phyloP scores from a whole-genome alignment of 2,113 vertebrate species.

The Nycticebus coucang region DNA sequence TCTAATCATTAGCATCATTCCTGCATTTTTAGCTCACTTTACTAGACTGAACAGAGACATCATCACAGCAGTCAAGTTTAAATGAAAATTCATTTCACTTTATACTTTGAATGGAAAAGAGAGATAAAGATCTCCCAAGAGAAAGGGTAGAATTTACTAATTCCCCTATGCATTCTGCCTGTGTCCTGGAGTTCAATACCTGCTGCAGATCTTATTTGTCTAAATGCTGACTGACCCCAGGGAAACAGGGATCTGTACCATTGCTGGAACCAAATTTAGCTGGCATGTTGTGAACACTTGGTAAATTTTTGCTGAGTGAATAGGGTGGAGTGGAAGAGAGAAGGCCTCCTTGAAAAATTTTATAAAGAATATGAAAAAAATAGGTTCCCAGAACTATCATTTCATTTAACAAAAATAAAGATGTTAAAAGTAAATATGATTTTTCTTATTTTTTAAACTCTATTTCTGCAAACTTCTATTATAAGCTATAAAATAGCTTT shows the following conservation, averaged over 20 bases:
- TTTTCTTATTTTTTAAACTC: slow-evolving; percentile 42
- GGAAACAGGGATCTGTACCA: too few relatives aligned
- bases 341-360: background rate
- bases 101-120: background rate
- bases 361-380: slow-evolving; percentile 19
- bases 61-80: slow-evolving; percentile 27
- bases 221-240: accelerated
- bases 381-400: background rate
- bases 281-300: accelerated
- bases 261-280: too few relatives aligned
- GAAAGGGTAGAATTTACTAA: background rate
- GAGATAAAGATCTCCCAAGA: background rate
- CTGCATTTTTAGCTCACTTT: background rate
- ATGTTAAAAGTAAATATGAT: background rate
- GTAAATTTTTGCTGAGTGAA: background rate
- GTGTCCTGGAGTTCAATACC: accelerated
- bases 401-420: slow-evolving; percentile 50
- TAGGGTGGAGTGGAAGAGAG: background rate
- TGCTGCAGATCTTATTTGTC: accelerated
- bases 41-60: background rate
- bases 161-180: background rate
- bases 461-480: background rate
- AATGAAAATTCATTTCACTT: background rate
- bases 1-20: background rate
- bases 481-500: slow-evolving; percentile 2